Conservation (phyloP, 2,113 vertebrate species). For the Corythornis cristatus region DNA sequence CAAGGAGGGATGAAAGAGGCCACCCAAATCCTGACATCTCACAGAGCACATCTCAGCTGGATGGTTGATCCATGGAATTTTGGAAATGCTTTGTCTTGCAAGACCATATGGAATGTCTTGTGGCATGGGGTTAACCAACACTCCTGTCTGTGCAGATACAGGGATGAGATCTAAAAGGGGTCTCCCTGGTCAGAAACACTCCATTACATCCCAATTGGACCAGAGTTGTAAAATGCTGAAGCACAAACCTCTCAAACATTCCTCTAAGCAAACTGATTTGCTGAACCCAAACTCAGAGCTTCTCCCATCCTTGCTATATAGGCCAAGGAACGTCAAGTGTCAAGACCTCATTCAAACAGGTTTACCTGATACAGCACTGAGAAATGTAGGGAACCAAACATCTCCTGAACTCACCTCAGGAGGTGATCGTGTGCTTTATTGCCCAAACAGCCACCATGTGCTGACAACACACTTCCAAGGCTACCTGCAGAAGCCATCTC, state of each 20-base stretch:
- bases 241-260: not conserved
- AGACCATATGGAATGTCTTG: not conserved
- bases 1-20: not conserved
- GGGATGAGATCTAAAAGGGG: not conserved
- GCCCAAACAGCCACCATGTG: not conserved
- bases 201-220: not conserved
- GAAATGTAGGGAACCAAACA: not conserved
- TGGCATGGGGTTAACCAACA: not conserved
- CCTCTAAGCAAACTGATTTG: not conserved
- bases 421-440: not conserved
- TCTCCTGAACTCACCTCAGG: not conserved
- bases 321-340: not conserved
- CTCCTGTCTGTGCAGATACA: not conserved
- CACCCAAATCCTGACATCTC: not conserved
- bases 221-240: not conserved
- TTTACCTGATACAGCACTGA: not conserved
- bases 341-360: not conserved
- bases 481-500: not conserved
- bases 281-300: not conserved
- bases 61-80: not conserved
- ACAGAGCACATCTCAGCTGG: rapidly evolving
- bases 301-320: not conserved
- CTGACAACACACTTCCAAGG: not conserved
- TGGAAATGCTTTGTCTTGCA: not conserved
- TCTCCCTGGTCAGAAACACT: not conserved